These are phyloP conservation scores for Chiloscyllium punctatum DNA, from an alignment of 2,797 vertebrate genomes.

Conservation along the genomic window DNA sequence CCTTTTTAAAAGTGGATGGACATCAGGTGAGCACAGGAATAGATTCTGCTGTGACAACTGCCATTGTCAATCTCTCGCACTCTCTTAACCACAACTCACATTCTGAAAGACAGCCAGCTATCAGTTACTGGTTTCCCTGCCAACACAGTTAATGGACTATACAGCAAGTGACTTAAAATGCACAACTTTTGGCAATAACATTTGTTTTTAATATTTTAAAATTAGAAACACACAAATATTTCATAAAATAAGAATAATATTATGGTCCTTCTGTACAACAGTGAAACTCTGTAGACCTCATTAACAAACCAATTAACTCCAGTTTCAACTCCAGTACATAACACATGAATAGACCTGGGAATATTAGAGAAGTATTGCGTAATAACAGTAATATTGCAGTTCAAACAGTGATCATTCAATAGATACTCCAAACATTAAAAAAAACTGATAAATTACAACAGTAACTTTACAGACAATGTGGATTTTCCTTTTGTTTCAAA, in stretches of 20 bases:
- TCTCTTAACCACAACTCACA: background rate
- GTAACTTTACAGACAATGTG: slow-evolving; percentile 23
- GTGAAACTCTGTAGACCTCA: background rate
- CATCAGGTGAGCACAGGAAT: background rate
- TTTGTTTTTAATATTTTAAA: slow-evolving; percentile 23
- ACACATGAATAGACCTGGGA: background rate
- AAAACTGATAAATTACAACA: background rate
- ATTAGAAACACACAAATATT: slow-evolving; percentile 31
- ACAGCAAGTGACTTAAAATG: background rate
- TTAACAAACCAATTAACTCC: slow-evolving; percentile 24
- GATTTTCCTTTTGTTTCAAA: slow-evolving; percentile 3
- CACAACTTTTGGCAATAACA: background rate
- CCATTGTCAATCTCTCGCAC: background rate
- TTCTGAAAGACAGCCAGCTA: background rate
- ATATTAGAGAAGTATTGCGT: slow-evolving; percentile 33
- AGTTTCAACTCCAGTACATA: background rate
- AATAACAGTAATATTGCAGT: slow-evolving; percentile 29
- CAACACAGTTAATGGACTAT: background rate
- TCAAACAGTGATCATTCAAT: slow-evolving; percentile 26
- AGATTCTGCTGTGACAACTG: background rate
- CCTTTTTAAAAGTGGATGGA: background rate
- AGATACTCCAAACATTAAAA: slow-evolving; percentile 24
- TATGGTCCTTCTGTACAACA: background rate
- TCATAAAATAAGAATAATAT: slow-evolving; percentile 26
- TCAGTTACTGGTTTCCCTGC: background rate